A percentile compares a stretch with the other conserved stretches of the same genome.
Evolutionary conservation across 2,113 vertebrate species (phyloP).

Genomic region (Mustelus asterias): DNA sequence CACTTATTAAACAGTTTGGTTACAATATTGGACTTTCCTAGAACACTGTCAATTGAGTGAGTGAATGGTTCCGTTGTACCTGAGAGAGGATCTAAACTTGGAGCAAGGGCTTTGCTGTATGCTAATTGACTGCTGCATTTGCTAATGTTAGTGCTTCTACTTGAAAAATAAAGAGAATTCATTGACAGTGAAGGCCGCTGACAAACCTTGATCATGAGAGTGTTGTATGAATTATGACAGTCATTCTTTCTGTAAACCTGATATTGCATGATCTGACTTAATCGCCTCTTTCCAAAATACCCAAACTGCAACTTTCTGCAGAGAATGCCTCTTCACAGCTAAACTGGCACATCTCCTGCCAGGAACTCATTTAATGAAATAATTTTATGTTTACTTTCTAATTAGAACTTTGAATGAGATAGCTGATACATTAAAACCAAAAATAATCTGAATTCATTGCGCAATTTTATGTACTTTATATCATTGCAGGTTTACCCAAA

Average conservation of each 20-base stretch:
- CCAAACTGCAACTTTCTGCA: not conserved
- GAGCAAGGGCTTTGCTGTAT: not conserved
- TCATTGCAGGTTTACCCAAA: slow-evolving; percentile 67
- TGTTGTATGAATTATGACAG: not conserved
- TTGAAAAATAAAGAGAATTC: not conserved
- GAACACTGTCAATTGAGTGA: not conserved
- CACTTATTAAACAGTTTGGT: not conserved
- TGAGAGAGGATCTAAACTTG: not conserved
- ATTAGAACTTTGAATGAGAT: not conserved
- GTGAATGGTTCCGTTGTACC: not conserved
- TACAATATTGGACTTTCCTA: not conserved
- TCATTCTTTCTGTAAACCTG: not conserved
- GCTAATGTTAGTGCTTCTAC: not conserved
- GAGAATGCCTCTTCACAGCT: not conserved
- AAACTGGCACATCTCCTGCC: not conserved
- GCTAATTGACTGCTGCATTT: not conserved
- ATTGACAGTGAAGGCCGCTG: not conserved
- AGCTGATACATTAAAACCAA: not conserved
- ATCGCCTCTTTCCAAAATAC: not conserved
- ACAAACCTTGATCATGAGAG: not conserved
- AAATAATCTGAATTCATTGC: not conserved
- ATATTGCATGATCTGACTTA: not conserved
- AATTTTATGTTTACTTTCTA: not conserved
- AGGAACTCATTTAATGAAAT: not conserved
- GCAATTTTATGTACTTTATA: not conserved